Conservation (phyloP, 2,888 invertebrate genomes). For the Exephanes ischioxanthus region DNA sequence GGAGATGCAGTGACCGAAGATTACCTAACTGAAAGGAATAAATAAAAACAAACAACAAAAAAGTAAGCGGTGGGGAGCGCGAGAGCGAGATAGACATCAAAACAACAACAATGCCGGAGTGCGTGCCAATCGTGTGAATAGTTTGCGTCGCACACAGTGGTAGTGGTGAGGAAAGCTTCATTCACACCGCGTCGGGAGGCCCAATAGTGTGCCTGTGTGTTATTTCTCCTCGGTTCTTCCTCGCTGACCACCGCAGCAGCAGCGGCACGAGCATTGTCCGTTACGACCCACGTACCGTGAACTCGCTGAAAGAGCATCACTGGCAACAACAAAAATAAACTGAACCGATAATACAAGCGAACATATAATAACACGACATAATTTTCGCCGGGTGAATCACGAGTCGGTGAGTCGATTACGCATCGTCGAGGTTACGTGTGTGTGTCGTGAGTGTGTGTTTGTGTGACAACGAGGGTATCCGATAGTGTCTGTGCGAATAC, state of each 20-base stretch:
- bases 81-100: slow-evolving; percentile 63
- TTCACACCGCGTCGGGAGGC: slow-evolving; percentile 35
- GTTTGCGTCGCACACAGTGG: slow-evolving; percentile 7
- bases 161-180: slow-evolving; percentile 33
- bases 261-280: background rate
- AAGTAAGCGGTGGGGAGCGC: slow-evolving; percentile 25
- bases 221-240: slow-evolving; percentile 1
- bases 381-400: slow-evolving; percentile 80
- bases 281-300: background rate
- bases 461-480: slow-evolving; percentile 14
- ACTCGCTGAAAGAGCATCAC: background rate
- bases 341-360: background rate
- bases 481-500: slow-evolving; percentile 8
- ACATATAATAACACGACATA: slow-evolving; percentile 48
- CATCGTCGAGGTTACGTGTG: slow-evolving; percentile 38
- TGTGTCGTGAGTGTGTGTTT: slow-evolving; percentile 49
- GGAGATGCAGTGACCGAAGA: background rate
- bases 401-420: slow-evolving; percentile 71
- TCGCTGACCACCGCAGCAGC: background rate
- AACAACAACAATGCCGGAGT: slow-evolving; percentile 69
- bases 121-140: slow-evolving; percentile 66
- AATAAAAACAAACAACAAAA: slow-evolving; percentile 36
- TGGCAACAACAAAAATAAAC: background rate
- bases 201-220: background rate
- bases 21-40: slow-evolving; percentile 5